These are phyloP conservation scores for Thalassarche chlororhynchos DNA, from an alignment of 2,113 vertebrate species.

Conservation along the genomic window DNA sequence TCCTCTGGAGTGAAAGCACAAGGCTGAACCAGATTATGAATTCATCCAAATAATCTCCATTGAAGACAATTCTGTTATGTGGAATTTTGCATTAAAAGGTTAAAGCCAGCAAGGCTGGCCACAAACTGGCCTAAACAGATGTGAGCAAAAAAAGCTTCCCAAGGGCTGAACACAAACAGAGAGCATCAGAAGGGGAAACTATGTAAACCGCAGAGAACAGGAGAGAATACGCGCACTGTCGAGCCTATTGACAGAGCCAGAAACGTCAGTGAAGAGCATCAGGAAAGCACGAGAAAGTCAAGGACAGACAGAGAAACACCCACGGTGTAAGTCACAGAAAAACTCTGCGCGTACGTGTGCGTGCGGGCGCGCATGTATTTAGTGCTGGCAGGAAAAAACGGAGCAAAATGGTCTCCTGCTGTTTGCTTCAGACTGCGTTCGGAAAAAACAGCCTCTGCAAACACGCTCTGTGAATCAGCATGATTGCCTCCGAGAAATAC, in stretches of 20 bases:
- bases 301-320: neutral
- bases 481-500: rapidly evolving
- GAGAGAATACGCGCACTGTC: neutral
- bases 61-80: neutral
- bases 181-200: neutral
- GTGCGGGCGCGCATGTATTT: rapidly evolving
- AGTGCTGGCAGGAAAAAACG: neutral
- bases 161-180: neutral
- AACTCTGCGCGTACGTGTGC: rapidly evolving
- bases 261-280: neutral
- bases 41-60: neutral
- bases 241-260: neutral
- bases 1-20: neutral
- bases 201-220: neutral
- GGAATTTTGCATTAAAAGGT: neutral
- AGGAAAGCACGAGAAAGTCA: neutral
- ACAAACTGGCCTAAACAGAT: neutral
- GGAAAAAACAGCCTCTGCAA: neutral
- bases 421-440: neutral
- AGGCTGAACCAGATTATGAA: neutral
- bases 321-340: neutral
- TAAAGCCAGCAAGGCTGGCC: neutral
- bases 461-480: neutral
- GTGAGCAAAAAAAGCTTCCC: neutral
- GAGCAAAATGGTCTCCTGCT: neutral